These are phyloP conservation scores for Endomychus coccineus DNA, from an alignment of 2,888 invertebrate species.

Conservation along the genomic window DNA sequence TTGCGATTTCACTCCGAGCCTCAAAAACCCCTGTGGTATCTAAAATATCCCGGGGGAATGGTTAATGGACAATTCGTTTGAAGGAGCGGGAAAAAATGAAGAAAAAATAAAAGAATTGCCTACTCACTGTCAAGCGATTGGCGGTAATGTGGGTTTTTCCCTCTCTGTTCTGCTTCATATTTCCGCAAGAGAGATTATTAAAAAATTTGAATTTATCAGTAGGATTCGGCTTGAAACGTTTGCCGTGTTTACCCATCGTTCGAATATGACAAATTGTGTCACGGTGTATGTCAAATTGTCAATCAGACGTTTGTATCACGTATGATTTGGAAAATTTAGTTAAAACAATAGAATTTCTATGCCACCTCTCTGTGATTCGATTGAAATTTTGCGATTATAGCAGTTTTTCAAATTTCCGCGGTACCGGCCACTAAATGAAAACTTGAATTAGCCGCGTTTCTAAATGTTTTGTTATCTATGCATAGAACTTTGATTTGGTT, in stretches of 20 bases:
- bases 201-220: constrained; percentile 6
- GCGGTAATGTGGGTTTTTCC: constrained; percentile 7
- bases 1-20: constrained; percentile 7
- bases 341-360: no score
- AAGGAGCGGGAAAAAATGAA: no score
- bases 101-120: no score
- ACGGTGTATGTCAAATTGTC: no score
- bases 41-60: constrained; percentile 6
- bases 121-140: constrained; percentile 12
- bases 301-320: no score
- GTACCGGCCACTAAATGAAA: no score
- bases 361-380: no score
- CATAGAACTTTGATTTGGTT: no score
- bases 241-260: constrained; percentile 11
- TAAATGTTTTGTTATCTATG: no score
- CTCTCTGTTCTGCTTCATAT: constrained; percentile 8
- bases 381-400: no score
- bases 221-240: constrained; percentile 3
- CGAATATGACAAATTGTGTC: neutral
- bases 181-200: constrained; percentile 3
- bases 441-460: no score
- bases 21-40: constrained; percentile 10
- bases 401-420: no score
- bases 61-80: constrained; percentile 6
- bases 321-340: neutral